These are phyloP conservation scores for Baryphthengus martii DNA, from an alignment of 2,113 vertebrate genomes.

Conservation along the genomic window DNA sequence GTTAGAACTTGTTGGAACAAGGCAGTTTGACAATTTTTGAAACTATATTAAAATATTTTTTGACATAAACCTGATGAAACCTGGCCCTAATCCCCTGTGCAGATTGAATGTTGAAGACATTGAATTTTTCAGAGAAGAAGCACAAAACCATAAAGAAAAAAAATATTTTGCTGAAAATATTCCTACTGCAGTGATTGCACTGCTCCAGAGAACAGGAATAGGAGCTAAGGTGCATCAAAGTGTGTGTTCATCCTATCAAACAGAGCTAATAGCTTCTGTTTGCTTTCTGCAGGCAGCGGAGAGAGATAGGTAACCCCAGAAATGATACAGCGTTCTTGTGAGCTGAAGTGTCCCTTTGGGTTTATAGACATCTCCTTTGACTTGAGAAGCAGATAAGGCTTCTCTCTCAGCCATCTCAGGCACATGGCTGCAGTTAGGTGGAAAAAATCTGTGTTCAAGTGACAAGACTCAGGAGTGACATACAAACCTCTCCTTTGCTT, in stretches of 20 bases:
- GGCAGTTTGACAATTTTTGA: not conserved
- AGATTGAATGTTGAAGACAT: not conserved
- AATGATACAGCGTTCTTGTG: not conserved
- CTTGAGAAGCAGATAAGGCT: not conserved
- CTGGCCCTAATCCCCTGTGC: not conserved
- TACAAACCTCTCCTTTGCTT: not conserved
- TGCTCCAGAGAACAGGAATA: not conserved
- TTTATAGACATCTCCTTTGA: not conserved
- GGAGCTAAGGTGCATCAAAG: not conserved
- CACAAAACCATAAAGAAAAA: not conserved
- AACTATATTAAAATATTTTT: not conserved
- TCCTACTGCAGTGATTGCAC: not conserved
- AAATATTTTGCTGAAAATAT: not conserved
- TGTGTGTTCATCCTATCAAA: not conserved
- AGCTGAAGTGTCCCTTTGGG: not conserved
- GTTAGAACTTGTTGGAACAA: not conserved
- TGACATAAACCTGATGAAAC: not conserved
- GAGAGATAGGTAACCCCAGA: not conserved
- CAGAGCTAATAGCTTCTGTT: not conserved
- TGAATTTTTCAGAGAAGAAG: not conserved
- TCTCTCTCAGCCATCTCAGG: not conserved
- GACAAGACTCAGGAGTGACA: not conserved
- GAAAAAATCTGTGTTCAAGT: not conserved
- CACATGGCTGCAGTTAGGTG: not conserved
- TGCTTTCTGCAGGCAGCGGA: not conserved